Percentiles rank a stretch among this genome's conserved stretches.
Evolutionary conservation across 1,140 invertebrate species (phyloP).

Genomic region (Anastrepha obliqua): DNA sequence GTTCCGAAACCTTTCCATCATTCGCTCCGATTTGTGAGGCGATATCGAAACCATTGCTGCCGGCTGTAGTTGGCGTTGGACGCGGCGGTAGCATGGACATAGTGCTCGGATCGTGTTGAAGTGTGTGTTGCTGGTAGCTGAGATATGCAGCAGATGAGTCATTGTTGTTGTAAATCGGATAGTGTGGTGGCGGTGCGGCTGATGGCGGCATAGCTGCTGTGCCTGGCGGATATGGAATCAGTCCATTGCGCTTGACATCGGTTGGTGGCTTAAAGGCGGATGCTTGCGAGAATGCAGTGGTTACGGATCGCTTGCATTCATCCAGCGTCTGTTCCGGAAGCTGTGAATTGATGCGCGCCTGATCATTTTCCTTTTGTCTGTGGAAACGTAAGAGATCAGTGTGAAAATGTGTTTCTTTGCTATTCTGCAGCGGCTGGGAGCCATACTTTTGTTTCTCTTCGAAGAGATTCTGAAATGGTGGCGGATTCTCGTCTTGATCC

Average conservation of each 20-base stretch:
- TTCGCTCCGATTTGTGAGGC: constrained; percentile 40
- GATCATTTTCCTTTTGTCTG: constrained; percentile 73
- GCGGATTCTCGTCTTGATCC: constrained; percentile 84
- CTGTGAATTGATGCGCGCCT: constrained; percentile 68
- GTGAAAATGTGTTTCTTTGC: neutral
- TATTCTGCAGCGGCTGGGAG: neutral
- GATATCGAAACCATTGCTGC: constrained; percentile 44
- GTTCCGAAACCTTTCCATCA: neutral
- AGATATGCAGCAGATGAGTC: constrained; percentile 58
- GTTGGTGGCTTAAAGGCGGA: constrained; percentile 86
- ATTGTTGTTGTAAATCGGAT: constrained; percentile 62
- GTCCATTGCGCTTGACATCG: constrained; percentile 76
- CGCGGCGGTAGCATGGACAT: constrained; percentile 4
- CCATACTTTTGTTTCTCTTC: constrained; percentile 83
- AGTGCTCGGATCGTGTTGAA: neutral
- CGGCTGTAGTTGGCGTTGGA: constrained; percentile 55
- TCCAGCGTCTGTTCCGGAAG: constrained; percentile 22
- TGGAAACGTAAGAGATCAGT: constrained; percentile 67
- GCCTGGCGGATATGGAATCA: constrained; percentile 61
- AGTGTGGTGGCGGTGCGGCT: constrained; percentile 59
- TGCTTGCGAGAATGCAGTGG: constrained; percentile 60
- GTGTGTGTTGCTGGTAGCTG: constrained; percentile 18
- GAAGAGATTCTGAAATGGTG: constrained; percentile 89
- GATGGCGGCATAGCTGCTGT: constrained; percentile 51
- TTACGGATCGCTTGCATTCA: constrained; percentile 50